Percentiles rank a stretch among this genome's conserved stretches.
phyloP scores from a whole-genome alignment of 2,113 vertebrate genomes.

The human (Homo sapiens) region DNA sequence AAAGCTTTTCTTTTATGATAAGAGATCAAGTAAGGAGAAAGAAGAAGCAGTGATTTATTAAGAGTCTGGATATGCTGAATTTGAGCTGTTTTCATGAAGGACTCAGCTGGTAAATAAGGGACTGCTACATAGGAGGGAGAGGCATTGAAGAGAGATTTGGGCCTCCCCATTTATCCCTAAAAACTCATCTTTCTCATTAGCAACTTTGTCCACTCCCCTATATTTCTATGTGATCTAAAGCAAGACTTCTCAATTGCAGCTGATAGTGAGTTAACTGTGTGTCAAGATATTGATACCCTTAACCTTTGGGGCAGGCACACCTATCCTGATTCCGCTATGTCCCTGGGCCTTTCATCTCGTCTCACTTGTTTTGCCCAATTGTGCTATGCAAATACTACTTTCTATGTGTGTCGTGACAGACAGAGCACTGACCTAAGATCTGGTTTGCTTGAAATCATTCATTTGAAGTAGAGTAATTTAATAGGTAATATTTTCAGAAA shows the following conservation, averaged over 20 bases:
- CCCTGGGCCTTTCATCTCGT: not conserved
- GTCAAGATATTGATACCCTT: not conserved
- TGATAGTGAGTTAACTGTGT: not conserved
- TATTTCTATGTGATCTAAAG: not conserved
- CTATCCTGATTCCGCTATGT: not conserved
- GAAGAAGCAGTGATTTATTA: not conserved
- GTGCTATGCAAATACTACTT: not conserved
- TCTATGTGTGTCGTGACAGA: not conserved
- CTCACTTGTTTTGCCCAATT: not conserved
- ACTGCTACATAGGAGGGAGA: not conserved
- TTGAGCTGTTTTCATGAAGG: not conserved
- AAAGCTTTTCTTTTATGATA: not conserved
- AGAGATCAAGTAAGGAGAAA: not conserved
- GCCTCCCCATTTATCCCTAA: not conserved
- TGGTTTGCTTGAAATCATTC: not conserved
- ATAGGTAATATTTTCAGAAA: constrained; percentile 14
- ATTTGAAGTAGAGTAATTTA: not conserved
- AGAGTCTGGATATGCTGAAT: not conserved
- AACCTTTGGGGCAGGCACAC: not conserved
- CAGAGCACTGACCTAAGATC: not conserved
- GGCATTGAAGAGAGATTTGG: not conserved
- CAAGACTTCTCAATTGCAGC: not conserved
- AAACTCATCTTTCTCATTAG: not conserved
- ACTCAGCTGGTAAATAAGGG: not conserved
- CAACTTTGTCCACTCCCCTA: not conserved